phyloP scores from a whole-genome alignment of 2,113 vertebrate genomes.

The Dermatemys mawii region DNA sequence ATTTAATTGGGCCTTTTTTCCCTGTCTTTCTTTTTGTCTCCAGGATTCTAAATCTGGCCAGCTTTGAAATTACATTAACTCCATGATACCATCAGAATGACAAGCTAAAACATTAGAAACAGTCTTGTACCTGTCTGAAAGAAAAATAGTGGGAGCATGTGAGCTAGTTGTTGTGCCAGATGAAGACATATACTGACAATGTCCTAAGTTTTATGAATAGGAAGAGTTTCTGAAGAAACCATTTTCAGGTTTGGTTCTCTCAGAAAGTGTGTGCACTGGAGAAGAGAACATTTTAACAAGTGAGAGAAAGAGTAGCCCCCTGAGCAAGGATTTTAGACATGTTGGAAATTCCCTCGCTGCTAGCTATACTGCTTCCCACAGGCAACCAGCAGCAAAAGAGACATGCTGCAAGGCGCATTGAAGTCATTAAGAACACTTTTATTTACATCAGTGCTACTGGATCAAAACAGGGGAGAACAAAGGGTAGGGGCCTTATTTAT shows the following conservation, averaged over 20 bases:
- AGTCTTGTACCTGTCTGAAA: neutral
- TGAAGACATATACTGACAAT: neutral
- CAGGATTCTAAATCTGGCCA: neutral
- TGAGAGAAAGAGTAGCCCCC: fast-evolving
- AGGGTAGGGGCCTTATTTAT: neutral
- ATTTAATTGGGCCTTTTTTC: neutral
- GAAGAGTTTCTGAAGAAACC: neutral
- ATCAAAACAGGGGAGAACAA: neutral
- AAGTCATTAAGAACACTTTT: neutral
- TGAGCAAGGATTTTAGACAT: neutral
- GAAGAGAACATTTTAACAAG: neutral
- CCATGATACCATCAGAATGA: neutral
- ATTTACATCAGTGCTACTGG: neutral
- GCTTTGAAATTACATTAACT: neutral
- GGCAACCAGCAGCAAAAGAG: neutral
- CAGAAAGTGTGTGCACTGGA: neutral
- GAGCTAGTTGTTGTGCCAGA: neutral
- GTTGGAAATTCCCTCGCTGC: neutral
- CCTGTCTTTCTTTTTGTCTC: neutral
- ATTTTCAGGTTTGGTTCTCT: neutral
- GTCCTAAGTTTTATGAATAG: neutral
- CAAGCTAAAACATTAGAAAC: neutral
- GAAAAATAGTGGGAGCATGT: neutral
- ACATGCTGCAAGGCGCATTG: neutral
- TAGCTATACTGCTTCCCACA: neutral